Base-by-base conservation (phyloP, 2,888 invertebrate genomes). In the Euplexia lucipara region DNA sequence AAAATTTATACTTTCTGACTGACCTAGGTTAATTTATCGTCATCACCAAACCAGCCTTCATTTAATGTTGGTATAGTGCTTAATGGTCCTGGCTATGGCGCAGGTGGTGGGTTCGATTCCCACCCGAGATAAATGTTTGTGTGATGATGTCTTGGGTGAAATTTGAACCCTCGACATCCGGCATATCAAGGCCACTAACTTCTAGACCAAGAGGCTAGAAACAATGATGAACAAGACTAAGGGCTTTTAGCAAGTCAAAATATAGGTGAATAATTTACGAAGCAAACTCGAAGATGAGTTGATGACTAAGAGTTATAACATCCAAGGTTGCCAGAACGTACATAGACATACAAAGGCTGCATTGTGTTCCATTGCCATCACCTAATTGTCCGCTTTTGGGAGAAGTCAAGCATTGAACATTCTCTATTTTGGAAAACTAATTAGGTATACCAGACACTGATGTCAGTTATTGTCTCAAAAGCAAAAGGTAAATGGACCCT, bases 301-400 rank as follows among this genome's bases (percentile, higher is more conserved):
- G 18, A n/a, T 20, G 5, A 30, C 8, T 16, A 44, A 26, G 5
- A 42, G 44, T 6, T n/a, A 3, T 22, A 12, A 26, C 26, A 39
- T 26, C 9, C 20, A 30, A 47, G n/a, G 18, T 8, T 12, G 18
- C 16, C 41, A 42, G 20, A 20, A 32, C 34, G 18, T 34, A 26
- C 9, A 14, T 16, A 18, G 42, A 34, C 2, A 58, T 74, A 16
- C 34, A 74, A 57, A 57, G 41, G 58, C 5, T 35, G 37, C 52
- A 74, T 74, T 70, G 70, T 74, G 42, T 74, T 58, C 58, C 75
- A 58, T 67, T 53, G 41, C 9, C 20, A 56, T 26, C 16, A 45
- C 18, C 56, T 44, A 45, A 14, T 9, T 10, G 5, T 0, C 34
- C 52, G 30, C 42, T 45, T 67, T 20, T 6, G 26, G 22, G 10